Conservation (phyloP, 1,140 invertebrate species). For the Drosophila sproati region DNA sequence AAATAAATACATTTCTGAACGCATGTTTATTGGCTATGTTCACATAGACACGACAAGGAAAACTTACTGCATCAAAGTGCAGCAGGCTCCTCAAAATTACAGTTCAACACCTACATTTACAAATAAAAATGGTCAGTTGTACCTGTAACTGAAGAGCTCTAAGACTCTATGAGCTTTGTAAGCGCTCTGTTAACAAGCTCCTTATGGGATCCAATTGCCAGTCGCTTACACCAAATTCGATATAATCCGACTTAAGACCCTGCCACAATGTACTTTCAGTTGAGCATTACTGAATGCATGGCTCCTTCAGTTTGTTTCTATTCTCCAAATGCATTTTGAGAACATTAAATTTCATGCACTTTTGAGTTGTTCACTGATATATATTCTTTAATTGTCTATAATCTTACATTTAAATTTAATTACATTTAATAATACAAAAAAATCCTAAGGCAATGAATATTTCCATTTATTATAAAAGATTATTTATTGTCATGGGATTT, state of each 20-base stretch:
- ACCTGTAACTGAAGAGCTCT: background rate
- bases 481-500: background rate
- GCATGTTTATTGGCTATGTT: background rate
- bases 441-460: background rate
- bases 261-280: conserved; percentile 17
- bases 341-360: background rate
- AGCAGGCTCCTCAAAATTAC: conserved; percentile 30
- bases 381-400: too few species aligned
- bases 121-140: background rate
- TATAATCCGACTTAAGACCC: conserved; percentile 24
- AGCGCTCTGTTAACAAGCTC: conserved; percentile 50
- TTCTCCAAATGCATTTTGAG: background rate
- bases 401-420: too few species aligned
- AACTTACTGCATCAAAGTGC: conserved; percentile 24
- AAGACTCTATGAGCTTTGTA: conserved; percentile 24
- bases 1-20: conserved; percentile 2
- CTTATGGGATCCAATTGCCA: conserved; percentile 18
- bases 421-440: too few species aligned
- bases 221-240: conserved; percentile 6
- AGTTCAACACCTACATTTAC: background rate
- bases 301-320: background rate
- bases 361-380: background rate
- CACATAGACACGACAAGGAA: conserved; percentile 14
- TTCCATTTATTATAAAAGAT: background rate
- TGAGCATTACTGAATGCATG: conserved; percentile 28